Evolutionary conservation across 2,888 invertebrate genomes (phyloP), one percentile per base, ranked within the genome.

Genomic region (Hartigia nigra): DNA sequence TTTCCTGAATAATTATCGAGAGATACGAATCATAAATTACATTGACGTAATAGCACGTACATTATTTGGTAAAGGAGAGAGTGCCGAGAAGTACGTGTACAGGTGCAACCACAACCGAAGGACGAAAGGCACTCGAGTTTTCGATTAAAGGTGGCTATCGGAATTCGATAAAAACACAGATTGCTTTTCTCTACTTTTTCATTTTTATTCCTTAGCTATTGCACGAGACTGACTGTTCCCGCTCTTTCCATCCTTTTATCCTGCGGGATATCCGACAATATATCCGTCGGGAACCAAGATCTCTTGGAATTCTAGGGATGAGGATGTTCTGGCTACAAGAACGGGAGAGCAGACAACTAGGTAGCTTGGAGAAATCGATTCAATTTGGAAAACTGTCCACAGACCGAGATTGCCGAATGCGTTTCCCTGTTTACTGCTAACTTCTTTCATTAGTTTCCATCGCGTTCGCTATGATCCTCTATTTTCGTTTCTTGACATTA

Each of bases 321-420:
- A 23, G 39, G 39, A 55, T 55, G 39, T 23, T 55, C 39, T 0
- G 39, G 39, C 2, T 55, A 5, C 39, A 14, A 32, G 72, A 31
- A 9, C 3, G 72, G 32, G 72, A 34, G 36, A 74, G 36, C 35
- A 34, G 75, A 35, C 12, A 36, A 55, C 39, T 55, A 9, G 39
- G 39, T 55, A 55, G 39, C 39, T 55, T 23, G 1, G 75, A 36
- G 75, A 34, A 36, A 74, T 74, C 75, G 75, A 74, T 74, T 74
- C 75, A 36, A 74, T 74, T 36, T 36, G 35, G n/a, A 36, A 74
- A 74, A 74, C 75, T 74, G 75, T 31, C 75, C n/a, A 14, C n/a
- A 31, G 75, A 74, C 75, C 36, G n/a, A 31, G 75, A 35, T 32
- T 74, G 31, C 35, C n/a, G n/a, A 34, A 35, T 23, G 36, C 35